A percentile compares a stretch with the other conserved stretches of the same genome.
Conservation (phyloP, 2,888 invertebrate species). For the Neoscelio sp. region DNA sequence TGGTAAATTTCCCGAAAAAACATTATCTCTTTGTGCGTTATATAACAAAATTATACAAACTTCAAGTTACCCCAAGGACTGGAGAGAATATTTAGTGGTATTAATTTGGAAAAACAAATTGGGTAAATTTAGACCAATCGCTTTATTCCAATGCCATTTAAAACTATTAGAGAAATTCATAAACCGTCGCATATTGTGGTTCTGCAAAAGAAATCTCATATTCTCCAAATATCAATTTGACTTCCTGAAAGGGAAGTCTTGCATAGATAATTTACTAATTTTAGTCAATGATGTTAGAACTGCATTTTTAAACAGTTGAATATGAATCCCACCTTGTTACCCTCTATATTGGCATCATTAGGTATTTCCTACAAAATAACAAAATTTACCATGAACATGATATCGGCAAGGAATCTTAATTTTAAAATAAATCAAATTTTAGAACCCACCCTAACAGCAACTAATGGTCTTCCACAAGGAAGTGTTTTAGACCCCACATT, state of each 20-base stretch:
- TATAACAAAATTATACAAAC: too few relatives aligned
- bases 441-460: too few relatives aligned
- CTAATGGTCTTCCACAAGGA: too few relatives aligned
- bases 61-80: too few relatives aligned
- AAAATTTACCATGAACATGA: too few relatives aligned
- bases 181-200: background rate
- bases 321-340: background rate
- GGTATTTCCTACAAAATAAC: too few relatives aligned
- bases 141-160: background rate
- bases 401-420: too few relatives aligned
- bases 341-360: too few relatives aligned
- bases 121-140: background rate
- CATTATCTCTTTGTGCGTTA: too few relatives aligned
- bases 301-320: background rate
- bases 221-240: background rate
- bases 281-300: background rate
- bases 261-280: background rate
- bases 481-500: too few relatives aligned
- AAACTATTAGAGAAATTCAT: background rate
- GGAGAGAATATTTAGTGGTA: background rate
- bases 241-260: background rate
- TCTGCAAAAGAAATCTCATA: background rate
- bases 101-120: background rate
- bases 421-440: too few relatives aligned
- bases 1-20: too few relatives aligned